Conservation (phyloP, 35 echinoderm and acorn worm species). For the Anneissia japonica region DNA sequence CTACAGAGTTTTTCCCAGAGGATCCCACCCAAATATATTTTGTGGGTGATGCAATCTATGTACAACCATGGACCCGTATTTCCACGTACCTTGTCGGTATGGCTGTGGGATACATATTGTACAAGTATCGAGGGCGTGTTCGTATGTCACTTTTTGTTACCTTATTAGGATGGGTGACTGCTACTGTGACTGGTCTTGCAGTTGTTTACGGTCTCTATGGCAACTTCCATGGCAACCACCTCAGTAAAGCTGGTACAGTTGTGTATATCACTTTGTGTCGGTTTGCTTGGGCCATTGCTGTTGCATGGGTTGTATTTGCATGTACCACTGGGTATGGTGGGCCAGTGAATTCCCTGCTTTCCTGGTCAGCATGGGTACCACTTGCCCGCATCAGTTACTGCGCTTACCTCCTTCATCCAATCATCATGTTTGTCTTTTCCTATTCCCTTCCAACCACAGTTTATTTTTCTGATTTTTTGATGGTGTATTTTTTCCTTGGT, state of each 20-base stretch:
- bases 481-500: background rate
- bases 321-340: slow-evolving; percentile 63
- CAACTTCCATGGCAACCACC: background rate
- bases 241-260: background rate
- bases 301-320: slow-evolving; percentile 72
- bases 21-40: background rate
- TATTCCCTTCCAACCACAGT: background rate
- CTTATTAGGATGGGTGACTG: slow-evolving; percentile 42
- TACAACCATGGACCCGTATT: slow-evolving; percentile 77
- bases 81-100: slow-evolving; percentile 79
- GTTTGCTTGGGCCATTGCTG: slow-evolving; percentile 47
- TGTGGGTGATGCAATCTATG: slow-evolving; percentile 26
- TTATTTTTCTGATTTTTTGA: background rate
- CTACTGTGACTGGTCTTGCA: slow-evolving; percentile 36
- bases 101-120: slow-evolving; percentile 65
- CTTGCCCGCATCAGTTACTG: slow-evolving; percentile 64
- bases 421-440: slow-evolving; percentile 50
- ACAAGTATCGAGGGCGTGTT: slow-evolving; percentile 12
- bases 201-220: slow-evolving; percentile 69
- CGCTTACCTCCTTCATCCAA: slow-evolving; percentile 68
- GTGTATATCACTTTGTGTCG: slow-evolving; percentile 31
- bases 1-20: background rate
- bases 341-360: slow-evolving; percentile 64
- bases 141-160: slow-evolving; percentile 11
- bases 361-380: slow-evolving; percentile 59